phyloP scores from a whole-genome alignment of 2,113 vertebrate species.

The Salvelinus alpinus region DNA sequence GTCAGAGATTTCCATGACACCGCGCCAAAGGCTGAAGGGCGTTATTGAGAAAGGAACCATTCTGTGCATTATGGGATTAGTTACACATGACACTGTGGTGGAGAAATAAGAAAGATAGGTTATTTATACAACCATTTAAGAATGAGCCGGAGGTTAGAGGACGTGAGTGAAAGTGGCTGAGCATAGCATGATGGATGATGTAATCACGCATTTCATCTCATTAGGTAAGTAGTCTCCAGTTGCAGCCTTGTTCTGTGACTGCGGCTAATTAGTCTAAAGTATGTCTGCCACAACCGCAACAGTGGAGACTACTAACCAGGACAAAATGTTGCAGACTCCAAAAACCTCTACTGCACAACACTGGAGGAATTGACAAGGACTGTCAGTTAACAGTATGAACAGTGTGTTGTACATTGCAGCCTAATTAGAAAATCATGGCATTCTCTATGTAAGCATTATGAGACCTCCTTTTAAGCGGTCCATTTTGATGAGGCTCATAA shows the following conservation, averaged over 20 bases:
- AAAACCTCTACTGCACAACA: too few species aligned
- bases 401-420: too few species aligned
- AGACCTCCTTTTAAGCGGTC: too few species aligned
- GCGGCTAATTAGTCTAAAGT: conserved; percentile 22
- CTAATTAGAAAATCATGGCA: too few species aligned
- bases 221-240: conserved; percentile 55
- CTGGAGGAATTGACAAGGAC: too few species aligned
- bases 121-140: conserved; percentile 13
- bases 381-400: too few species aligned
- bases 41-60: background rate
- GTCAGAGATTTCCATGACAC: conserved; percentile 40
- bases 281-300: background rate
- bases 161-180: conserved; percentile 20
- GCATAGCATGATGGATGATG: conserved; percentile 48
- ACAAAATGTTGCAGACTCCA: too few species aligned
- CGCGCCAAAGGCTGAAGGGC: background rate
- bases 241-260: conserved; percentile 33
- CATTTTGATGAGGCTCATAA: too few species aligned
- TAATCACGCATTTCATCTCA: conserved; percentile 49
- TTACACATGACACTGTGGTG: background rate
- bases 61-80: conserved; percentile 11
- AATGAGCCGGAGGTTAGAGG: conserved; percentile 12
- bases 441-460: too few species aligned
- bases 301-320: too few species aligned
- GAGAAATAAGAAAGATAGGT: conserved; percentile 7